phyloP scores from a whole-genome alignment of 2,113 vertebrate genomes.

The Psilopsiagon aurifrons region DNA sequence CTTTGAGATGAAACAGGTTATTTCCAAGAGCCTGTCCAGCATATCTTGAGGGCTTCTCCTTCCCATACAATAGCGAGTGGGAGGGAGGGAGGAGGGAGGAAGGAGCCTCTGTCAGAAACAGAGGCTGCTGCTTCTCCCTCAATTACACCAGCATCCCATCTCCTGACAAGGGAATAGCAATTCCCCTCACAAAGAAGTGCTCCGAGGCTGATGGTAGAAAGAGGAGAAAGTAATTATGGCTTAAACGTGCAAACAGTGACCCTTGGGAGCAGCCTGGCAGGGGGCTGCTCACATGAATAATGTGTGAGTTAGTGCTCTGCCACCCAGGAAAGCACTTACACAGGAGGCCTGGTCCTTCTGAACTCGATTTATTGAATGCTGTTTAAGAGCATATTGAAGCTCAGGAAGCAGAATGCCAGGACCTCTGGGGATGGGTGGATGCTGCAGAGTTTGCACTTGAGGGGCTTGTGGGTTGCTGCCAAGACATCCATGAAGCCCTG shows the following conservation, averaged over 20 bases:
- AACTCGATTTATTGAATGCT: not conserved
- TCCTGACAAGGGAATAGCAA: conserved; percentile 36
- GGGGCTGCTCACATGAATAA: not conserved
- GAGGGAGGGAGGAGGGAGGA: not conserved
- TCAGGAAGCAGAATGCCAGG: not conserved
- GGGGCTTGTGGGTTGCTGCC: not conserved
- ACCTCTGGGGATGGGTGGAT: not conserved
- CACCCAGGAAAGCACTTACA: not conserved
- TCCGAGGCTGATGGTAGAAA: conserved; percentile 4
- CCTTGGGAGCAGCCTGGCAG: conserved; percentile 5
- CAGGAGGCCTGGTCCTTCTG: not conserved
- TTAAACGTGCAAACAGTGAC: conserved; percentile 17
- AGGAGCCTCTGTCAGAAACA: not conserved
- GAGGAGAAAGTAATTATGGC: conserved; percentile 48
- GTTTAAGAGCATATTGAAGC: not conserved
- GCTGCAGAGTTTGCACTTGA: not conserved
- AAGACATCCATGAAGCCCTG: not conserved
- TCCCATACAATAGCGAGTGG: not conserved
- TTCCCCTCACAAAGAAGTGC: conserved; percentile 18
- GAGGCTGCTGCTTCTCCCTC: conserved; percentile 18
- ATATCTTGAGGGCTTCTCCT: conserved; percentile 59
- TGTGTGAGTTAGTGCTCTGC: not conserved
- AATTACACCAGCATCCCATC: conserved; percentile 38
- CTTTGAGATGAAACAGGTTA: conserved; percentile 62
- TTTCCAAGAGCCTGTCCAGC: conserved; percentile 68